Base-by-base conservation (phyloP, 2,888 invertebrate genomes). In the Cylindroiulus punctatus region DNA sequence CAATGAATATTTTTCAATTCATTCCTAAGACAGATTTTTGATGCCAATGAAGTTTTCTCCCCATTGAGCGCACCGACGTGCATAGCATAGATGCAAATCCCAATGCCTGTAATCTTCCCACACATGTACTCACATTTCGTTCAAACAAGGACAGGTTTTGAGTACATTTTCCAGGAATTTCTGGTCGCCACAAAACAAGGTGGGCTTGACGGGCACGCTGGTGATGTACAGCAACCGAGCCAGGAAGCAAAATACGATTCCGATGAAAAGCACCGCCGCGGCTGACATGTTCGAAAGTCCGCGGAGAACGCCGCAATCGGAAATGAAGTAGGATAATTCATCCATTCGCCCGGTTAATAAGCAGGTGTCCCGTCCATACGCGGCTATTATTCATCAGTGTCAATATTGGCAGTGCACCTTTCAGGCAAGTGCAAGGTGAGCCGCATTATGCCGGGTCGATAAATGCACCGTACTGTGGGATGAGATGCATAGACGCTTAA, bases 191-290 rank as follows among this genome's bases (percentile, higher is more conserved):
- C 95, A 96, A 91, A 94, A 94, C 88, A 96, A 93, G 89, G 93
- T 93, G 87, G 96, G 96, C 91, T 94, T 95, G 89, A 95, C 93
- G 52, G 96, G 94, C 90, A 95, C 94, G 90, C 95, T 95, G 91
- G 95, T 95, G 88, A 96, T 95, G 91, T 96, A 96, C 89, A 96
- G 92, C 91, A 96, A 94, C 91, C 96, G 93, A 91, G 96, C 96
- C 88, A 96, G 93, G 90, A 96, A 93, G 91, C 96, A 96, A 88
- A 96, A 92, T 89, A 96, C 94, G 88, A 96, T 95, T 88, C 96
- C 96, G 89, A 96, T 92, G 87, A 95, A 94, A 88, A 96, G 95
- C 89, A 96, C 92, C 89, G 96, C 92, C 88, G 95, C 95, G 88
- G 96, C 95, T 89, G 96, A 96, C 96, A 96, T 96, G 84, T 30